Evolutionary conservation across 2,888 invertebrate species (phyloP).

Genomic region (Ochropleura plecta): DNA sequence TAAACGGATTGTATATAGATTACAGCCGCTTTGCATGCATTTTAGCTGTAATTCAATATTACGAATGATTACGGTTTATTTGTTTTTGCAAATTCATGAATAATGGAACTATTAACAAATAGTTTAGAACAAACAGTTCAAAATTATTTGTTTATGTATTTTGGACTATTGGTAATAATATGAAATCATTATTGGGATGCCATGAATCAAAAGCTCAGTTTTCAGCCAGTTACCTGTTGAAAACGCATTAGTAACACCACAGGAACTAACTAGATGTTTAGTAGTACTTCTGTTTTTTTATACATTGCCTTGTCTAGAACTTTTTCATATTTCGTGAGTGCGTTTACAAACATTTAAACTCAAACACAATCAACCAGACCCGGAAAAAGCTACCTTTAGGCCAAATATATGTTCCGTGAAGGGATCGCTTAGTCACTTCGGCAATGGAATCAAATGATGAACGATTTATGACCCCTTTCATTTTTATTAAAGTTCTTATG

Average conservation of each 20-base stretch:
- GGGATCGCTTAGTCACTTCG: no score
- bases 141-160: background rate
- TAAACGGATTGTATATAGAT: constrained; percentile 21
- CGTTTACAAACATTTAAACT: no score
- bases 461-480: background rate
- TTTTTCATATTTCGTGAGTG: no score
- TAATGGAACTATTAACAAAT: constrained; percentile 23
- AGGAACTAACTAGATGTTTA: background rate
- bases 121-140: constrained; percentile 18
- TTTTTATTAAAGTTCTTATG: background rate
- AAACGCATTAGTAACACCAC: background rate
- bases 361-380: no score
- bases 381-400: no score
- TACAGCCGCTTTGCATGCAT: constrained; percentile 1
- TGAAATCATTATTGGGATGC: background rate
- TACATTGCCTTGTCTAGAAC: no score
- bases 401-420: no score
- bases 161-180: background rate
- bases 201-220: background rate
- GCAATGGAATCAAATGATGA: no score
- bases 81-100: constrained; percentile 19
- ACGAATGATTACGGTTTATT: constrained; percentile 13
- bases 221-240: background rate
- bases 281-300: background rate
- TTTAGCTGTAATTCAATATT: constrained; percentile 32